Evolutionary conservation across 2,797 vertebrate species (phyloP).

Genomic region (Serranus cabrilla): DNA sequence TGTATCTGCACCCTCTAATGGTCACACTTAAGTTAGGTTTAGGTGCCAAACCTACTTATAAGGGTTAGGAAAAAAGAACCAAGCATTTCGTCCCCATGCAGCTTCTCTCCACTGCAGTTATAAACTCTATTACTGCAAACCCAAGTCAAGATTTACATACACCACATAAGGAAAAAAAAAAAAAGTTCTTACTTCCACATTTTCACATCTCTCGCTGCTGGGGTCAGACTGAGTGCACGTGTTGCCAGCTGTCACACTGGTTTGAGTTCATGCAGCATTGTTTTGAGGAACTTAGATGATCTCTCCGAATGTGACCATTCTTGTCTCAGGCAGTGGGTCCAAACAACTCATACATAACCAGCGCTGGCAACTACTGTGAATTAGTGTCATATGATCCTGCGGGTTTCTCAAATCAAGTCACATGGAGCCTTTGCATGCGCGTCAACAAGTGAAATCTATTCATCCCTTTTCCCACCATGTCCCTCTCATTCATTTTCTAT

Average conservation of each 20-base stretch:
- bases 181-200: conserved; percentile 15
- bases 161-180: not conserved
- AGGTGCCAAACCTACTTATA: too few relatives aligned
- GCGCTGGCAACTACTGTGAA: conserved; percentile 33
- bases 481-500: conserved; percentile 14
- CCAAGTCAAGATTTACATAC: not conserved
- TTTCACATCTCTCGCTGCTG: conserved; percentile 12
- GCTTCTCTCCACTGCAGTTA: not conserved
- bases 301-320: conserved; percentile 6
- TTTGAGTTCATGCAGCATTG: conserved; percentile 7
- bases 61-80: too few relatives aligned
- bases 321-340: conserved; percentile 30
- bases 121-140: not conserved
- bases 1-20: too few relatives aligned
- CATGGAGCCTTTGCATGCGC: conserved; percentile 21
- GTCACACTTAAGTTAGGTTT: too few relatives aligned
- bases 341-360: conserved; percentile 46
- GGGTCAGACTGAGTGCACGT: conserved; percentile 21
- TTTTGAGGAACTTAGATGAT: conserved; percentile 5
- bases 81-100: not conserved
- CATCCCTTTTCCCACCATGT: conserved; percentile 5
- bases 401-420: conserved; percentile 57
- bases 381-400: conserved; percentile 61
- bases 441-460: conserved; percentile 43
- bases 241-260: conserved; percentile 19